Evolutionary conservation across 2,888 invertebrate species (phyloP).

Genomic region (Synanthedon formicaeformis): DNA sequence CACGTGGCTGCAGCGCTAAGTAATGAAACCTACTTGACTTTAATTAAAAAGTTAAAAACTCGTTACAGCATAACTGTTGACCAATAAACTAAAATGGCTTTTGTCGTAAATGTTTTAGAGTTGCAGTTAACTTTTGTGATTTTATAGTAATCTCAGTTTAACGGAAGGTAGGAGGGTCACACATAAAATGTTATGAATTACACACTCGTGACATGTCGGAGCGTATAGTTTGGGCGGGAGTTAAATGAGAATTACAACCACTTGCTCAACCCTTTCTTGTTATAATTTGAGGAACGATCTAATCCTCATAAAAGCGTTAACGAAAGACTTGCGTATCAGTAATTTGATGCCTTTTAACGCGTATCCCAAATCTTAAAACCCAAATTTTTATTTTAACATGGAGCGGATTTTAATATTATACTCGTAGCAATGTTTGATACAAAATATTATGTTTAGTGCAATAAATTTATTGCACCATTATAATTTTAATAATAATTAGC

Average conservation of each 20-base stretch:
- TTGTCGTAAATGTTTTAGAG: conserved; percentile 27
- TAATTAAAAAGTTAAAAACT: conserved; percentile 55
- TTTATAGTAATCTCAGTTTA: conserved; percentile 32
- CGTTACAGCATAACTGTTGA: conserved; percentile 32
- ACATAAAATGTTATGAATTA: conserved; percentile 41
- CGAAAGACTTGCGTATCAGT: no score
- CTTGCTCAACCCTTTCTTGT: conserved; percentile 22
- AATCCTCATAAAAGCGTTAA: no score
- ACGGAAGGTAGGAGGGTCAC: conserved; percentile 28
- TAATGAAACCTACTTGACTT: conserved; percentile 49
- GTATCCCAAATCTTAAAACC: no score
- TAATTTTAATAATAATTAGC: no score
- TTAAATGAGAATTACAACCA: conserved; percentile 30
- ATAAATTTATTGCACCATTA: no score
- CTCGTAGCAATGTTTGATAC: no score
- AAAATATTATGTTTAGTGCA: no score
- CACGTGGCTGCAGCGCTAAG: conserved; percentile 50
- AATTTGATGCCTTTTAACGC: no score
- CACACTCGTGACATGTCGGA: conserved; percentile 26
- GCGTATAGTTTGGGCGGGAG: conserved; percentile 29
- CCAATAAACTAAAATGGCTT: conserved; percentile 37
- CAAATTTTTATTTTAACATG: no score
- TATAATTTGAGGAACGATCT: conserved; percentile 5
- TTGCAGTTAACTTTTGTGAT: conserved; percentile 25
- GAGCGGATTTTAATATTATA: no score